Conservation (phyloP, 2,113 vertebrate genomes). For the Trogon melanurus region DNA sequence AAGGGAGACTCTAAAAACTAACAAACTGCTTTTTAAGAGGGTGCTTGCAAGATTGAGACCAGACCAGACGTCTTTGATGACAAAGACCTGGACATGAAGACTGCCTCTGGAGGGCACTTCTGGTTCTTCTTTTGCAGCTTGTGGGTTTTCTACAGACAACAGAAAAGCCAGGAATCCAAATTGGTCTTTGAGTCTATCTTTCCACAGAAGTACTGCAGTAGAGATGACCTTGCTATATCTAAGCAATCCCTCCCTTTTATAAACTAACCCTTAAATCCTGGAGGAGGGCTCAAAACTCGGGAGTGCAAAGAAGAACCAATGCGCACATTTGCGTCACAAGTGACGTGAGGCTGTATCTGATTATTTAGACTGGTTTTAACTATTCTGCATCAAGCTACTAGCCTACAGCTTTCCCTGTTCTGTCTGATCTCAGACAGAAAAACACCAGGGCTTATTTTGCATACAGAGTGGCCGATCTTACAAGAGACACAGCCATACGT, state of each 20-base stretch:
- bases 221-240: background rate
- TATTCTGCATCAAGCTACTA: background rate
- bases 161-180: background rate
- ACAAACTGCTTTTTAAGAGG: background rate
- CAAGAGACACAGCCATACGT: background rate
- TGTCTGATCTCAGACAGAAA: background rate
- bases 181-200: background rate
- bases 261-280: background rate
- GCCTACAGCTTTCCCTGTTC: background rate
- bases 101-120: conserved; percentile 31
- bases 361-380: background rate
- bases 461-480: background rate
- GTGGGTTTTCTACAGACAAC: background rate
- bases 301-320: background rate
- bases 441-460: background rate
- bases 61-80: background rate
- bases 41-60: background rate
- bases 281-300: background rate
- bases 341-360: background rate
- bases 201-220: background rate
- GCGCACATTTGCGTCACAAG: background rate
- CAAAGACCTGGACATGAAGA: background rate
- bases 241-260: background rate
- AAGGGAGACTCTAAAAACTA: background rate
- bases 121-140: background rate